Conservation (phyloP, 2,113 vertebrate genomes). For the Anarrhichthys ocellatus region DNA sequence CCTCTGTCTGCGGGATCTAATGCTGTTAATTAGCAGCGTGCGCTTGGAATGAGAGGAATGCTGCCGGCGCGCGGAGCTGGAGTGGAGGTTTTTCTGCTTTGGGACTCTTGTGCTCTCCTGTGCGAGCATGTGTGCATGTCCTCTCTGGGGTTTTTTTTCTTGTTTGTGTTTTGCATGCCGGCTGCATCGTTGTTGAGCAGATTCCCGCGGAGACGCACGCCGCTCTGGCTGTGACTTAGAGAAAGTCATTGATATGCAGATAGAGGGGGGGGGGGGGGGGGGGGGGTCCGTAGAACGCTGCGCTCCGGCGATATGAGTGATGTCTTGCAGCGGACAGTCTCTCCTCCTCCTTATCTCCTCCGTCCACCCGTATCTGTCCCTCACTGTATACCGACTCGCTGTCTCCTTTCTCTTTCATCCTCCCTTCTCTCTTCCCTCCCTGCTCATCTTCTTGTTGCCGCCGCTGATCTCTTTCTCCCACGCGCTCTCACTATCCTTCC, state of each 20-base stretch:
- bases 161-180: conserved; percentile 33
- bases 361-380: conserved; percentile 34
- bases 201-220: conserved; percentile 54
- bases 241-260: conserved; percentile 72
- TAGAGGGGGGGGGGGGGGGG: conserved; percentile 21
- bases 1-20: conserved; percentile 61
- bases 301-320: conserved; percentile 44
- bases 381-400: conserved; percentile 11
- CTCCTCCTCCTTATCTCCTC: conserved; percentile 25
- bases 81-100: conserved; percentile 47
- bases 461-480: conserved; percentile 27
- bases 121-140: neutral
- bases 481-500: conserved; percentile 13
- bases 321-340: conserved; percentile 10
- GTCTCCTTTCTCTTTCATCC: conserved; percentile 29
- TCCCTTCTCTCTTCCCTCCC: neutral
- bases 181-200: conserved; percentile 47
- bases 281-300: conserved; percentile 37
- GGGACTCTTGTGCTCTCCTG: conserved; percentile 42
- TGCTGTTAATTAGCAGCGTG: conserved; percentile 73
- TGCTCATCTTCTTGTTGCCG: neutral
- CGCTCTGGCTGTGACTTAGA: conserved; percentile 63
- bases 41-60: conserved; percentile 80
- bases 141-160: neutral
- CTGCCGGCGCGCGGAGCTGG: conserved; percentile 39